Evolutionary conservation across 2,888 invertebrate genomes (phyloP).

Genomic region (Zeuzera pyrina): DNA sequence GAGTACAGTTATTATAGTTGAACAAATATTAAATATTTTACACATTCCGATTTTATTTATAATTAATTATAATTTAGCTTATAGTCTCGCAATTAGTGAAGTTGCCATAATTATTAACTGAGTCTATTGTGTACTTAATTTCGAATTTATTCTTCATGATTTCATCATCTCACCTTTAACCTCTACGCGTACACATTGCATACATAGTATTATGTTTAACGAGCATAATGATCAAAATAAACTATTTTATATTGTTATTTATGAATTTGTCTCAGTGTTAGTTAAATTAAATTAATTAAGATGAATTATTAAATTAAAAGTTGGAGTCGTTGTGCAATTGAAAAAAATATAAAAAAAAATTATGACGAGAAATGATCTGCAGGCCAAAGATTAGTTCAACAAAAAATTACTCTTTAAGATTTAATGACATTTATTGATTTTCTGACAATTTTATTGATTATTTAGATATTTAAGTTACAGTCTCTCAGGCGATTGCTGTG

Average conservation of each 20-base stretch:
- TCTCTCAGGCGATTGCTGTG: constrained; percentile 69
- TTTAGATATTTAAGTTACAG: constrained; percentile 45
- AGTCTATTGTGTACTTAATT: constrained; percentile 56
- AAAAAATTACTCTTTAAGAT: constrained; percentile 25
- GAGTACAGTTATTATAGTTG: constrained; percentile 23
- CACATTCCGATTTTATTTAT: constrained; percentile 54
- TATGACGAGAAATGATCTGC: constrained; percentile 56
- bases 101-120: constrained; percentile 61
- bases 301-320: constrained; percentile 15
- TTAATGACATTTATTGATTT: constrained; percentile 25
- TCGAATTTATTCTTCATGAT: constrained; percentile 25
- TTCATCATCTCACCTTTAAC: constrained; percentile 19
- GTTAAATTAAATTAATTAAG: too few species aligned
- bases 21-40: constrained; percentile 38
- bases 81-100: constrained; percentile 23
- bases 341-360: constrained; percentile 15
- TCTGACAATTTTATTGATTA: constrained; percentile 39
- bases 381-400: constrained; percentile 65
- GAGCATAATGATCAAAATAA: not conserved
- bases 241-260: constrained; percentile 1
- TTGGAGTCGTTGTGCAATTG: constrained; percentile 47
- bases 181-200: too few species aligned
- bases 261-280: constrained; percentile 2
- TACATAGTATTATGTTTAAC: not conserved
- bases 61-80: constrained; percentile 29